Conservation (phyloP, 2,888 invertebrate genomes). For the Xestia c-nigrum region DNA sequence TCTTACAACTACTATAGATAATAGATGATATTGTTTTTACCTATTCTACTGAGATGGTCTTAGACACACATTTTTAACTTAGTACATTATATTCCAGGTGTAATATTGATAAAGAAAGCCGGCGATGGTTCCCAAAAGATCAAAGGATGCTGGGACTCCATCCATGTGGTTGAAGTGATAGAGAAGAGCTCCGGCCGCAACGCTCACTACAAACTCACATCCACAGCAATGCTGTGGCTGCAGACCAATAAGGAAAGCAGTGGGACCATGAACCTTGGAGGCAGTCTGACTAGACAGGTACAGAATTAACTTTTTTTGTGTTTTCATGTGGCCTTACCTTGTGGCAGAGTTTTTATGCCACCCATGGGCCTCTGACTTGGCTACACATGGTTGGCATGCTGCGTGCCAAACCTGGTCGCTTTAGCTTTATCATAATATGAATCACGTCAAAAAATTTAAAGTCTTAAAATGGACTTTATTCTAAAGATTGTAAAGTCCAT, state of each 20-base stretch:
- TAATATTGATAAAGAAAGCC: slow-evolving; percentile 99
- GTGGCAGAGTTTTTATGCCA: no score
- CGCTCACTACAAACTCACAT: slow-evolving; percentile 99
- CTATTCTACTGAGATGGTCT: background rate
- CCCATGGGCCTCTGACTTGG: no score
- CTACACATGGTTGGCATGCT: no score
- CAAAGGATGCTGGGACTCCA: slow-evolving; percentile 99
- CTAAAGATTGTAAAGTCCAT: no score
- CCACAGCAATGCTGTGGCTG: slow-evolving; percentile 99
- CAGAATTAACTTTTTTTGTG: no score
- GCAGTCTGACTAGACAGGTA: slow-evolving; percentile 99
- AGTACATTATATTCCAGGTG: slow-evolving; percentile 91
- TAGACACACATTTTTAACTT: background rate
- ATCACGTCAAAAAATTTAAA: no score
- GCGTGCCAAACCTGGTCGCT: no score
- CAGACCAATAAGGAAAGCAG: slow-evolving; percentile 99
- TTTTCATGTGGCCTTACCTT: no score
- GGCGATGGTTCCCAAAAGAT: slow-evolving; percentile 99
- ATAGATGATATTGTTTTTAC: background rate
- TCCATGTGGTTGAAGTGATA: slow-evolving; percentile 99
- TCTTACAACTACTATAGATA: background rate
- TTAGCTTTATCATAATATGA: no score
- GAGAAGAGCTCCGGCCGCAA: slow-evolving; percentile 98
- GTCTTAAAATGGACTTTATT: no score
- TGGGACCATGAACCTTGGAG: slow-evolving; percentile 99